Conservation (phyloP, 1,140 invertebrate genomes). For the Fopius arisanus region DNA sequence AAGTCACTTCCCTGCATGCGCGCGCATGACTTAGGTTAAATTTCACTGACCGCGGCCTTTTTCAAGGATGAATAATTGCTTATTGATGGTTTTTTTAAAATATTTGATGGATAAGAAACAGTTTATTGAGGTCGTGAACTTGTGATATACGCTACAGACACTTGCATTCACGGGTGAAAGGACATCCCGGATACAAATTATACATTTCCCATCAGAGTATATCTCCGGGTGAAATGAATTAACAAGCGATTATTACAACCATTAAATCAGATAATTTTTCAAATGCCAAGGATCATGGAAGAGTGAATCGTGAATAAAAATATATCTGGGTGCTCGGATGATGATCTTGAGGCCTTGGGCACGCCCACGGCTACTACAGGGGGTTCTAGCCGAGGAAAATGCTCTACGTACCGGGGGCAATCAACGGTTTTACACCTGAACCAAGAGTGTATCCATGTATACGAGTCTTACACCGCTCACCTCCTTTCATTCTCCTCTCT, state of each 20-base stretch:
- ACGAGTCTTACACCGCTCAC: neutral
- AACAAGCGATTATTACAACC: neutral
- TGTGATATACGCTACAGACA: no score
- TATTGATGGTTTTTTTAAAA: no score
- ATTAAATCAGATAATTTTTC: neutral
- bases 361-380: conserved; percentile 3
- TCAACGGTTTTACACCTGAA: conserved; percentile 43
- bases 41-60: no score
- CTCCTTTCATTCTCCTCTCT: conserved; percentile 7
- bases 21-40: no score
- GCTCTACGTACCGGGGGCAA: conserved; percentile 29
- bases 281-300: neutral
- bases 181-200: neutral
- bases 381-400: conserved; percentile 12
- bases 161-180: neutral
- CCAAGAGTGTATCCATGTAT: conserved; percentile 14
- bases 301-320: neutral
- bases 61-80: no score
- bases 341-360: neutral
- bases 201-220: neutral
- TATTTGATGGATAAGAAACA: no score
- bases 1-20: no score
- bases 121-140: neutral
- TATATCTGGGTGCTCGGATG: neutral
- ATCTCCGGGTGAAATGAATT: neutral